Conservation (phyloP, 2,888 invertebrate species). For the Hybos culiciformis region DNA sequence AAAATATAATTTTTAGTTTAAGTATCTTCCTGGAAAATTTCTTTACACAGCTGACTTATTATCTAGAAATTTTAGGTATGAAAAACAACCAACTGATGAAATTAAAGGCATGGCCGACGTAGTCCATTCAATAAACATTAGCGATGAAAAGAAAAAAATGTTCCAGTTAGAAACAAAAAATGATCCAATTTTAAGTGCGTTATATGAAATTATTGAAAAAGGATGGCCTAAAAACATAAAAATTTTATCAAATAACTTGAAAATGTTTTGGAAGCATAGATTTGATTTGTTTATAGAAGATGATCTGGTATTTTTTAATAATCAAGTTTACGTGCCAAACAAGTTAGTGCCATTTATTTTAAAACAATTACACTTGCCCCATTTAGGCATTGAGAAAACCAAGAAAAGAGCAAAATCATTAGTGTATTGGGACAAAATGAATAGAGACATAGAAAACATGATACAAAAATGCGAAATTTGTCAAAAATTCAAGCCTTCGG, state of each 20-base stretch:
- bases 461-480: too few species aligned
- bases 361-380: not conserved
- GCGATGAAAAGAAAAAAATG: constrained; percentile 6
- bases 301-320: constrained; percentile 2
- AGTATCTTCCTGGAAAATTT: constrained; percentile 9
- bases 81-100: constrained; percentile 3
- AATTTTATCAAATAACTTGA: not conserved
- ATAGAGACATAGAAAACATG: too few species aligned
- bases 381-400: too few species aligned
- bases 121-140: constrained; percentile 8
- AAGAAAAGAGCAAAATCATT: too few species aligned
- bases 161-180: constrained; percentile 6
- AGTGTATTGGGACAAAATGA: too few species aligned
- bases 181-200: not conserved
- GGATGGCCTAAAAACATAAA: constrained; percentile 3
- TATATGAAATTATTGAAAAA: not conserved
- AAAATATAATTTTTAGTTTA: constrained; percentile 6
- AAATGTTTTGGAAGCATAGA: not conserved
- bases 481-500: too few species aligned
- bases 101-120: too few species aligned
- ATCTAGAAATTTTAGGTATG: constrained; percentile 5
- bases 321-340: not conserved
- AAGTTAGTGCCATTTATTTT: not conserved
- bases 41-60: constrained; percentile 6
- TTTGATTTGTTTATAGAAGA: not conserved